phyloP scores from a whole-genome alignment of 1,140 invertebrate species.

The Elymnias hypermnestra region DNA sequence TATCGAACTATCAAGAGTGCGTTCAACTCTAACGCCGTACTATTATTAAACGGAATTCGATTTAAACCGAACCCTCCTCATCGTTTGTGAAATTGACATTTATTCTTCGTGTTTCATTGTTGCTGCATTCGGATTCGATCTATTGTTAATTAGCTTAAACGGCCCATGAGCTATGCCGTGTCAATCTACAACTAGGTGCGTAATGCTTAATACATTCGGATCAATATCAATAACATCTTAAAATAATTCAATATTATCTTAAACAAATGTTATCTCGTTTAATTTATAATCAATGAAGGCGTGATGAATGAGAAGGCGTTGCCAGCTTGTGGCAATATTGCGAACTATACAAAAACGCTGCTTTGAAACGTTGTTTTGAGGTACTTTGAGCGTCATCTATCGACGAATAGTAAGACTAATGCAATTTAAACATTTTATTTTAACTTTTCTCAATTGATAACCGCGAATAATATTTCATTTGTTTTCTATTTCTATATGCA shows the following conservation, averaged over 20 bases:
- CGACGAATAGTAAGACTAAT: constrained; percentile 45
- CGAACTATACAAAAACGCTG: constrained; percentile 44
- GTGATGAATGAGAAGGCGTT: constrained; percentile 25
- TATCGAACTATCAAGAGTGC: constrained; percentile 67
- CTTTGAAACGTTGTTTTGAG: neutral
- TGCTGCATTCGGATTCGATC: constrained; percentile 65
- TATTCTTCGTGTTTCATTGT: constrained; percentile 75
- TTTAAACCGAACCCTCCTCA: constrained; percentile 73
- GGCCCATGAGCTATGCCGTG: constrained; percentile 55
- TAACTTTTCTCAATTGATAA: too few relatives aligned
- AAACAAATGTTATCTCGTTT: too few relatives aligned
- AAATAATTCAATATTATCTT: too few relatives aligned
- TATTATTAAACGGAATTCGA: constrained; percentile 75
- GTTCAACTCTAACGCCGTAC: constrained; percentile 68
- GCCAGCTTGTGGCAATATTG: constrained; percentile 21
- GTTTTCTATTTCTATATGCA: too few relatives aligned
- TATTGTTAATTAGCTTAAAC: constrained; percentile 75
- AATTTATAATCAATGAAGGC: neutral
- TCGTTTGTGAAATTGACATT: constrained; percentile 75
- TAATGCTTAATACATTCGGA: too few relatives aligned
- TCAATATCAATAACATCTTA: too few relatives aligned
- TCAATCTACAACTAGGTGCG: constrained; percentile 3
- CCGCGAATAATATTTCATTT: too few relatives aligned
- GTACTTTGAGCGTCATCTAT: constrained; percentile 55
- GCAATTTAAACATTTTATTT: neutral